Base-by-base conservation (phyloP, 2,888 invertebrate species). In the Nemurella pictetii region DNA sequence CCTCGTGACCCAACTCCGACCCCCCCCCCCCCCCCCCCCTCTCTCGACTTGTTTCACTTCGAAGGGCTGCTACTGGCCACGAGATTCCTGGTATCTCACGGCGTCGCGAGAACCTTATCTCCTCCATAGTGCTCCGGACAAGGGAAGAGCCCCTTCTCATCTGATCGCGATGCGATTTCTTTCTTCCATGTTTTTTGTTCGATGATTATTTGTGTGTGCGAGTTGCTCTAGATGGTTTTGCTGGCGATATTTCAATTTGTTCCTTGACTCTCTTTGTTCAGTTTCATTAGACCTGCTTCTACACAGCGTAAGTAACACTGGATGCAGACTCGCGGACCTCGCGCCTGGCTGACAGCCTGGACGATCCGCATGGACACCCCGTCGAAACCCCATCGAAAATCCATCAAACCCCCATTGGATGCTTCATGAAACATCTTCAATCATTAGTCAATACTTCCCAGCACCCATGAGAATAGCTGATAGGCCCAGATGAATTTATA, bases 231-330 rank as follows among this genome's bases (percentile, higher is more conserved):
- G 55, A 55, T 7, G 20, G 55, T 2, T 55, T 20, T 20, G 5
- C 20, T 55, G 55, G 2, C 9, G 12, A 55, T 20, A 55, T 55
- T 7, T 2, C 2, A 2, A n/a, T 81, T 78, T 55, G 80, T 32
- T 83, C 84, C 84, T 85, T 83, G 83, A 85, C 83, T 83, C 29
- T n/a, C n/a, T 30, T 75, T 83, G 74, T 73, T 80, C 85, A 86
- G 85, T 81, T 29, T 85, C 74, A 12, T 81, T 78, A 85, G 83
- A 36, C 77, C 85, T n/a, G 29, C 85, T 29, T 83, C 85, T 25
- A 84, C 73, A 36, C 85, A 86, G 85, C 80, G 86, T 86, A 86
- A 85, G 86, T 86, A 85, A 75, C 20, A n/a, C n/a, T n/a, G n/a
- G n/a, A n/a, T n/a, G n/a, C n/a, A n/a, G n/a, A n/a, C n/a, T n/a